Base-by-base conservation (phyloP, 2,797 vertebrate species). In the Lagodon rhomboides region DNA sequence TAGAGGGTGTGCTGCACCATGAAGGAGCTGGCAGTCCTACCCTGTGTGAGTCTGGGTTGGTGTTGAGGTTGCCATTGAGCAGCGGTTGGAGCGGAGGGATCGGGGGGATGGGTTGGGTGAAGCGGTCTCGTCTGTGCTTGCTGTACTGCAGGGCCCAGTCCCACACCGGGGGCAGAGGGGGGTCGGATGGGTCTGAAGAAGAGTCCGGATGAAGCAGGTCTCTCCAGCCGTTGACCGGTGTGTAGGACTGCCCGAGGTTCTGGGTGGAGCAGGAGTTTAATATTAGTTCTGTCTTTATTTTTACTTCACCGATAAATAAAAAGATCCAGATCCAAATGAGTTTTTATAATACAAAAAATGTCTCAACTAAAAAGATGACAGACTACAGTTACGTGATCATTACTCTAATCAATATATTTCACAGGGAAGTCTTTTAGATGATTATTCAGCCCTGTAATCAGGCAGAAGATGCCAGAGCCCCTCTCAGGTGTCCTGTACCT, bases 81-180 rank as follows among this genome's bases (percentile, higher is more conserved):
- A 95, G 79, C 1, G 85, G 84, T 4, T 82, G 87, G 2, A 88
- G 86, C 0, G 68, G 86, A 2, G 80, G 55, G 1, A 50, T 64
- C 0, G 92, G 73, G 44, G 94, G 90, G 38, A 92, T 71, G 0
- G 97, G 96, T 56, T 97, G 97, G 49, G 73, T 89, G 94, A 99
- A 99, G 0, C 83, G 88, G 3, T 91, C 90, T 50, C 83, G 94
- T 53, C 95, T 95, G 68, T 93, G 86, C 7, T 83, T 90, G 89
- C 85, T 95, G 92, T 96, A 97, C 87, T 97, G 96, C 61, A 96
- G 93, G 5, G 91, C 91, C 98, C 98, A 99, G 90, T 97, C 96
- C 98, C 98, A 99, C 17, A 98, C 91, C 0, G 95, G 83, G 3
- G 96, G 95, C 55, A 94, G 88, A 0, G 87, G 91, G 1, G 94